Percentiles rank a stretch among this genome's conserved stretches.
Conservation (phyloP, 2,113 vertebrate species). For the Gorsachius goisagi region DNA sequence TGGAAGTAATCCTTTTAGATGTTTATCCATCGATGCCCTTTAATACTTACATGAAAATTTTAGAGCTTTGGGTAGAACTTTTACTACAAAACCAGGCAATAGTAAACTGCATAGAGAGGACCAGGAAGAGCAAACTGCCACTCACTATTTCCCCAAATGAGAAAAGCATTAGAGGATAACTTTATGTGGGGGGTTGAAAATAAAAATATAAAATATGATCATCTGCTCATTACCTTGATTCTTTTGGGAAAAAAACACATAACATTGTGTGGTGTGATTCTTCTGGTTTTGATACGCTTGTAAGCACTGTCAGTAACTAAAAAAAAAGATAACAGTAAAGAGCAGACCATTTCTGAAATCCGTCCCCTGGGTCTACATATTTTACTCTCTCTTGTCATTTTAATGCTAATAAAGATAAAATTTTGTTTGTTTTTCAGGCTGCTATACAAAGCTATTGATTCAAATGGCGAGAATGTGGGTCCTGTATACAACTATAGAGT, state of each 20-base stretch:
- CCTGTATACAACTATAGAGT: slow-evolving; percentile 97
- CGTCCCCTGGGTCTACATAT: neutral
- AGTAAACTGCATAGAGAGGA: neutral
- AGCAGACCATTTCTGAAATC: neutral
- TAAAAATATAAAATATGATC: neutral
- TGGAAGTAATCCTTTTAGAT: neutral
- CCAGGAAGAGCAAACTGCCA: neutral
- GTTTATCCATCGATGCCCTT: neutral
- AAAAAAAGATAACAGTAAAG: neutral
- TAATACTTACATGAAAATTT: neutral
- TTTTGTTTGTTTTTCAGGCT: slow-evolving; percentile 75
- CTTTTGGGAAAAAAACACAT: neutral
- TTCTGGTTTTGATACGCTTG: neutral
- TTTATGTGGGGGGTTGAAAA: neutral
- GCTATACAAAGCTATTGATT: slow-evolving; percentile 97
- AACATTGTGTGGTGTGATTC: neutral
- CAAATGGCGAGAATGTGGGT: slow-evolving; percentile 92
- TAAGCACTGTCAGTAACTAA: neutral
- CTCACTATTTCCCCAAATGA: neutral
- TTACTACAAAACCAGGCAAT: neutral
- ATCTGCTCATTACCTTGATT: neutral
- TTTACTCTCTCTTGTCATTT: neutral
- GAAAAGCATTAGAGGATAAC: neutral
- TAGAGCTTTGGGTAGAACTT: neutral
- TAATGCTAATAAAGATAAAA: neutral